phyloP scores from a whole-genome alignment of 2,888 invertebrate genomes.

The Chrysodeixis includens region DNA sequence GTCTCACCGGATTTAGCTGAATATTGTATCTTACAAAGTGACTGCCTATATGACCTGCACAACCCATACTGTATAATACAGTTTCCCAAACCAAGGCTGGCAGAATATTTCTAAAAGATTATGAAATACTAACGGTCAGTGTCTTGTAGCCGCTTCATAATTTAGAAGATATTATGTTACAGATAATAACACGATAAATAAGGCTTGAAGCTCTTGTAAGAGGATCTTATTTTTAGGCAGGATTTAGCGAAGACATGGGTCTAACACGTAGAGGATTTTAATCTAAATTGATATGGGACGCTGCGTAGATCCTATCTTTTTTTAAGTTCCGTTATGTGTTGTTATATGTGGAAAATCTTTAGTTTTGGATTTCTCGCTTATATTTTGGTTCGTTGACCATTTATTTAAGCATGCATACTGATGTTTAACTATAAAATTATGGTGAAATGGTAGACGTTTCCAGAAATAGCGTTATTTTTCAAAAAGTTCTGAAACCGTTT shows the following conservation, averaged over 20 bases:
- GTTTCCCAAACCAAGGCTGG: too few relatives aligned
- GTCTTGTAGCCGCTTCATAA: not conserved
- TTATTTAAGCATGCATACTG: not conserved
- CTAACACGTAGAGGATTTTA: not conserved
- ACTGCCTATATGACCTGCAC: too few relatives aligned
- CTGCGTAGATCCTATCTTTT: not conserved
- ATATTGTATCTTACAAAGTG: too few relatives aligned
- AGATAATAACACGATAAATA: not conserved
- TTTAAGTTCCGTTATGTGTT: not conserved
- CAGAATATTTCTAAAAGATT: not conserved
- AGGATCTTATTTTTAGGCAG: conserved; percentile 4
- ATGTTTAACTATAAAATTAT: not conserved
- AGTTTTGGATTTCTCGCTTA: not conserved
- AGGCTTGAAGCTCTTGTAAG: not conserved
- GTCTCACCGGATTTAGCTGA: too few relatives aligned
- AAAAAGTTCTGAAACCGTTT: not conserved
- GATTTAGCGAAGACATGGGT: conserved; percentile 1
- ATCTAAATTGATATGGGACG: conserved; percentile 2
- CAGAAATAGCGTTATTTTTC: not conserved
- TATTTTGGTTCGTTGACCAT: not conserved
- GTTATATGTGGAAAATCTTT: not conserved
- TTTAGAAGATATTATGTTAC: not conserved
- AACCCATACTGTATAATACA: too few relatives aligned
- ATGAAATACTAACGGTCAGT: not conserved
- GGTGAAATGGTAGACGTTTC: too few relatives aligned